Conservation (phyloP, 2,113 vertebrate genomes). For the Pardalotus punctatus region DNA sequence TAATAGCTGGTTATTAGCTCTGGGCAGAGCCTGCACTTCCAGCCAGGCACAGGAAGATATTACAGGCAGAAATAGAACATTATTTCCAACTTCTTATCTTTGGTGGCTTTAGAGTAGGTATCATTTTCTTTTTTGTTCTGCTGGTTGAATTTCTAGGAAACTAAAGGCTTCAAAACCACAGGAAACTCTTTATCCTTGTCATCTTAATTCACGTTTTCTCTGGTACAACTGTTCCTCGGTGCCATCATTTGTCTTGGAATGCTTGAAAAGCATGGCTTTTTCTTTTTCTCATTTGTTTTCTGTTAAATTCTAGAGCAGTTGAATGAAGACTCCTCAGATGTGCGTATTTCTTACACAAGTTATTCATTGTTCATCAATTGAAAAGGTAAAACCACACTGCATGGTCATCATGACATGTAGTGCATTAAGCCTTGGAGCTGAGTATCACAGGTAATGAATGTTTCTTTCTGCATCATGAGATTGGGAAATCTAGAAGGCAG, state of each 20-base stretch:
- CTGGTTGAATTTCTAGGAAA: neutral
- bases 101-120: neutral
- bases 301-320: neutral
- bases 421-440: neutral
- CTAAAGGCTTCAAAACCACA: neutral
- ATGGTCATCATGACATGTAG: neutral
- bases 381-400: neutral
- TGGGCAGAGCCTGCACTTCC: neutral
- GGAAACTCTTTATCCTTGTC: neutral
- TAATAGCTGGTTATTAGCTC: constrained; percentile 44
- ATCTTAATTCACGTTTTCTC: neutral
- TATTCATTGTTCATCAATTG: neutral
- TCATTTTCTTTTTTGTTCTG: neutral
- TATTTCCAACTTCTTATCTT: neutral
- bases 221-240: neutral
- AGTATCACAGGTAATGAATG: neutral
- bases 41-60: neutral
- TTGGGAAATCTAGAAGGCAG: neutral
- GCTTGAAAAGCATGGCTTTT: neutral
- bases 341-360: neutral
- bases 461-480: neutral
- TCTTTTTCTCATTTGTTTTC: neutral
- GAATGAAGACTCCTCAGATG: neutral
- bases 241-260: neutral
- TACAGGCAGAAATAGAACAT: neutral